Percentiles rank a stretch among this genome's conserved stretches.
Evolutionary conservation across 2,888 invertebrate genomes (phyloP).

Genomic region (Brachyptera risi): DNA sequence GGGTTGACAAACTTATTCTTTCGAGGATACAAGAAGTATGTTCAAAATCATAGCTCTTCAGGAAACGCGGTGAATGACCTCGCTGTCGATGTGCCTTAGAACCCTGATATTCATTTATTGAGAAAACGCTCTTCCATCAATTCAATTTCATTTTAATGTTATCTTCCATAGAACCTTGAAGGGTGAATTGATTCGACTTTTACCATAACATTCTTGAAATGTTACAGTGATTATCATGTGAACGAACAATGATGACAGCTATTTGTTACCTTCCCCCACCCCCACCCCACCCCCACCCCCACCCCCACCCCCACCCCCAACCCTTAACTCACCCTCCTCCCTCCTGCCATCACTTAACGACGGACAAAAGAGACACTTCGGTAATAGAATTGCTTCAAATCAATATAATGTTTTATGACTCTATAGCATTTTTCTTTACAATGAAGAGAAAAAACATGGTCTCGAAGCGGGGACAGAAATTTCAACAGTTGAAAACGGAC

Average conservation of each 20-base stretch:
- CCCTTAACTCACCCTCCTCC: no score
- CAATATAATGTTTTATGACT: constrained; percentile 12
- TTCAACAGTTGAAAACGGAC: neutral
- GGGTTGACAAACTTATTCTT: no score
- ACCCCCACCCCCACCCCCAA: neutral
- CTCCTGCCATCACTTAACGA: neutral
- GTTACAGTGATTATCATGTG: neutral
- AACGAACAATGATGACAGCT: neutral
- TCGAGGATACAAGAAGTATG: no score
- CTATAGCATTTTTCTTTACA: neutral
- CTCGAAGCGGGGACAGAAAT: neutral
- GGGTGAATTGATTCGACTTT: no score
- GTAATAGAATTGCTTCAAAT: constrained; percentile 14
- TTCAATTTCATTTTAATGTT: no score
- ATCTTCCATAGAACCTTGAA: no score
- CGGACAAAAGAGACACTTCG: constrained; percentile 10
- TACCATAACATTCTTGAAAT: neutral
- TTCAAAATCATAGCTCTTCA: no score
- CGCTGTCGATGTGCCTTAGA: no score
- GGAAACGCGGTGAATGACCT: no score
- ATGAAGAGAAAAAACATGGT: neutral
- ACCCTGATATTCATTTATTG: no score
- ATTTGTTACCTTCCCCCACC: neutral
- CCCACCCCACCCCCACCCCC: neutral
- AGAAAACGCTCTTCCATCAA: no score